phyloP scores from a whole-genome alignment of 2,113 vertebrate genomes.

The Monarcha castaneiventris region DNA sequence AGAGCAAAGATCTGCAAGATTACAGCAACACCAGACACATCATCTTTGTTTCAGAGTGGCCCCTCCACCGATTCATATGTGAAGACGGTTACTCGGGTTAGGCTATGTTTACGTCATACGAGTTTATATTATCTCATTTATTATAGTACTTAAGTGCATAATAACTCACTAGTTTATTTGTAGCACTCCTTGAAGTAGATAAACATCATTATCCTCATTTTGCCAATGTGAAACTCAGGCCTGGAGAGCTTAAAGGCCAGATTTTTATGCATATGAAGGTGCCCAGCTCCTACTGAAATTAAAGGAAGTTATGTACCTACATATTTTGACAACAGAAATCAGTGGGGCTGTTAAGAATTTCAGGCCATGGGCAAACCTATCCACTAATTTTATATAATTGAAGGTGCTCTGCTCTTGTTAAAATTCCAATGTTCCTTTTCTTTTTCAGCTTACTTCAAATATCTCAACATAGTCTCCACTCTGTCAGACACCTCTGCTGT shows the following conservation, averaged over 20 bases:
- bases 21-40: not conserved
- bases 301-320: not conserved
- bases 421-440: not conserved
- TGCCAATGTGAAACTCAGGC: not conserved
- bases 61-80: not conserved
- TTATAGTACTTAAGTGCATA: not conserved
- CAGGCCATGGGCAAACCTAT: not conserved
- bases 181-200: not conserved
- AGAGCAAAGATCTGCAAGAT: not conserved
- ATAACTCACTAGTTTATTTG: not conserved
- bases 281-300: not conserved
- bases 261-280: not conserved
- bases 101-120: not conserved
- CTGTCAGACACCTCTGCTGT: not conserved
- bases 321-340: not conserved
- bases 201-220: not conserved
- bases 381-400: not conserved
- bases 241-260: not conserved
- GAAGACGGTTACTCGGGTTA: not conserved
- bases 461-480: not conserved
- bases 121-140: not conserved
- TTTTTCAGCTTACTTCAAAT: not conserved
- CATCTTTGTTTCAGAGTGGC: not conserved
- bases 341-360: not conserved
- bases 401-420: not conserved